These are phyloP conservation scores for Echinarachnius parma DNA, from an alignment of 53 echinoderm and acorn worm species.

Conservation along the genomic window DNA sequence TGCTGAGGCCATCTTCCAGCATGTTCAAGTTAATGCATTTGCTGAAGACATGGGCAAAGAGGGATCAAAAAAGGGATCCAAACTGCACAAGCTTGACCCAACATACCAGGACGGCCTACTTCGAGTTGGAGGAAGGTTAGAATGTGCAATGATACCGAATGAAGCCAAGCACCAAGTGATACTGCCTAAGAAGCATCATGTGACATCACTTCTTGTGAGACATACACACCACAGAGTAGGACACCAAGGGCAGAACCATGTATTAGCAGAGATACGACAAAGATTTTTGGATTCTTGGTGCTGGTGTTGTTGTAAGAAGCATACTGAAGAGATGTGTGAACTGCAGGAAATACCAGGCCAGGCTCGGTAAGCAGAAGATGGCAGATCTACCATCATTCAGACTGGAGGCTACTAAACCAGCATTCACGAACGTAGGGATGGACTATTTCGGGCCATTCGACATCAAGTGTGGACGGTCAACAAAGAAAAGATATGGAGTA, in stretches of 20 bases:
- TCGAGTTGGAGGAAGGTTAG: too few species aligned
- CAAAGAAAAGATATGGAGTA: slow-evolving; percentile 63
- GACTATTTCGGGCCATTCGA: slow-evolving; percentile 74
- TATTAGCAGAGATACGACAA: too few species aligned
- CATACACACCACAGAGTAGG: too few species aligned
- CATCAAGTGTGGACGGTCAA: slow-evolving; percentile 52
- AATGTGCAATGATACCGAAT: too few species aligned
- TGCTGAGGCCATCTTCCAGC: slow-evolving; percentile 42
- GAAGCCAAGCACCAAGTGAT: too few species aligned
- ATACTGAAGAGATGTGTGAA: slow-evolving; percentile 48
- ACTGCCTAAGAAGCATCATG: too few species aligned
- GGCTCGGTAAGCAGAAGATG: slow-evolving; percentile 63
- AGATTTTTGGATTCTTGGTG: too few species aligned
- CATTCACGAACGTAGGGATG: slow-evolving; percentile 57
- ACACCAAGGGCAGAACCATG: too few species aligned
- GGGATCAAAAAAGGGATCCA: too few species aligned
- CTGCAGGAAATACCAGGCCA: slow-evolving; percentile 41
- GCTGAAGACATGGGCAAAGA: slow-evolving; percentile 46
- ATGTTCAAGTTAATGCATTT: slow-evolving; percentile 39
- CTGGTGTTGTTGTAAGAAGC: slow-evolving; percentile 8
- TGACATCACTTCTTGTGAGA: too few species aligned
- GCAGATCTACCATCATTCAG: slow-evolving; percentile 53
- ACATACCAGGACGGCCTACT: too few species aligned
- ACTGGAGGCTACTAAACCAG: slow-evolving; percentile 51
- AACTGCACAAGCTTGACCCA: too few species aligned